Evolutionary conservation across 2,888 invertebrate genomes (phyloP).

Genomic region (Chrysolina haemoptera): DNA sequence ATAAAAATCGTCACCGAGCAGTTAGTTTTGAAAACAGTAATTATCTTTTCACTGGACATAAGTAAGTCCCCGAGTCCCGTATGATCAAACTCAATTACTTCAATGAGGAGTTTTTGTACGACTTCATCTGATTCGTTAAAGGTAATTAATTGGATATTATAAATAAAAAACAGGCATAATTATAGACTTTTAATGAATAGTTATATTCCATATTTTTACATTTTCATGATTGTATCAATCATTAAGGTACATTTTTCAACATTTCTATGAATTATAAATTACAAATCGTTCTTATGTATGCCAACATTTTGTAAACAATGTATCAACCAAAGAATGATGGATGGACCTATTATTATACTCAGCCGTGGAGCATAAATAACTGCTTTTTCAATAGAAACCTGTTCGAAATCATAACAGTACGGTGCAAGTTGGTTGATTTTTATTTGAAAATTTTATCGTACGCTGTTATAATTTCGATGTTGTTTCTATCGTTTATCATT

Average conservation of each 20-base stretch:
- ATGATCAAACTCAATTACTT: conserved; percentile 10
- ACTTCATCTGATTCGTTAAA: not conserved
- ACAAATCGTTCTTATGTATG: not conserved
- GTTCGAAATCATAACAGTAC: not conserved
- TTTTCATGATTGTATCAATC: conserved; percentile 52
- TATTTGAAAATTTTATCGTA: not conserved
- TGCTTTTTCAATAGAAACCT: not conserved
- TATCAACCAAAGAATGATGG: not conserved
- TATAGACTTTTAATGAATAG: conserved; percentile 53
- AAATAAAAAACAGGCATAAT: conserved; percentile 46
- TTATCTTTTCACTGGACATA: too few relatives aligned
- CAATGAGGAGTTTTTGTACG: conserved; percentile 2
- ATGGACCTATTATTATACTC: not conserved
- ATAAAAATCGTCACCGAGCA: too few relatives aligned
- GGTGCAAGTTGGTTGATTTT: not conserved
- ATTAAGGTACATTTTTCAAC: conserved; percentile 46
- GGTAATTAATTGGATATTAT: conserved; percentile 36
- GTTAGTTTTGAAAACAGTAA: too few relatives aligned
- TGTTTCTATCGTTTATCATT: not conserved
- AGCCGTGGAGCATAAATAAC: not conserved
- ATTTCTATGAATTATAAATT: conserved; percentile 17
- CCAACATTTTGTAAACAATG: not conserved
- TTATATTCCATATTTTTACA: conserved; percentile 56
- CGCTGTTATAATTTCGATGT: not conserved
- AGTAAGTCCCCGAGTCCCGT: not conserved